Base-by-base conservation (phyloP, 2,797 vertebrate species). In the Chaenodraco wilsoni region DNA sequence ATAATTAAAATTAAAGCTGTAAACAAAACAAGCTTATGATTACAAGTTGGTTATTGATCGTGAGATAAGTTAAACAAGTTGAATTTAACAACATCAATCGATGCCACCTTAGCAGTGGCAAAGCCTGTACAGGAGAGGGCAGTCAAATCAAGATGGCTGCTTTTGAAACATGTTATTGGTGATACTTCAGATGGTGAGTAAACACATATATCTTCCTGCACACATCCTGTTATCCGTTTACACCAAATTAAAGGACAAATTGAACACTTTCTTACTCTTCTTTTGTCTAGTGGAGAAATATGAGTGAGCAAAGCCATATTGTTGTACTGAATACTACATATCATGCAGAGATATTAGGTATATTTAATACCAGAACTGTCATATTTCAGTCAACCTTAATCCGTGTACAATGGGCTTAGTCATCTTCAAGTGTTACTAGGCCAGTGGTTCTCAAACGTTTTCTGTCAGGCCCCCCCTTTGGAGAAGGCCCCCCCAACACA, bases 121-220 rank as follows among this genome's bases (percentile, higher is more conserved):
- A 67, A 1, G 7, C 62, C 5, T 23, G 8, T 6, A 21, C 72
- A 69, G 41, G 9, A 82, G 56, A 65, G 31, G 68, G 55, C 72
- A 41, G 57, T 65, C 57, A 65, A 69, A 46, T 51, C 57, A 75
- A 63, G 54, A 43, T 13, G 0, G 27, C 41, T 59, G 61, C 44
- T 44, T 37, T 1, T 16, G 15, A 5, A 46, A 15, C 7, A 4
- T 41, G 12, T 51, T 19, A 5, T 1, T 33, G 17, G 27, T 57
- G 33, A 61, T 43, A 51, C 50, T 19, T 65, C 8, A 37, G 41
- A 9, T 31, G 12, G 17, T 56, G 23, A 31, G 50, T 41, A 31
- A 45, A 8, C 23, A 15, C 9, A 51, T 27, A 27, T 27, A 1
- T 8, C 21, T 7, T 14, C 2, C 43, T 65, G 13, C 33, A 17